phyloP scores from a whole-genome alignment of 2,113 vertebrate species.

The Fregetta grallaria region DNA sequence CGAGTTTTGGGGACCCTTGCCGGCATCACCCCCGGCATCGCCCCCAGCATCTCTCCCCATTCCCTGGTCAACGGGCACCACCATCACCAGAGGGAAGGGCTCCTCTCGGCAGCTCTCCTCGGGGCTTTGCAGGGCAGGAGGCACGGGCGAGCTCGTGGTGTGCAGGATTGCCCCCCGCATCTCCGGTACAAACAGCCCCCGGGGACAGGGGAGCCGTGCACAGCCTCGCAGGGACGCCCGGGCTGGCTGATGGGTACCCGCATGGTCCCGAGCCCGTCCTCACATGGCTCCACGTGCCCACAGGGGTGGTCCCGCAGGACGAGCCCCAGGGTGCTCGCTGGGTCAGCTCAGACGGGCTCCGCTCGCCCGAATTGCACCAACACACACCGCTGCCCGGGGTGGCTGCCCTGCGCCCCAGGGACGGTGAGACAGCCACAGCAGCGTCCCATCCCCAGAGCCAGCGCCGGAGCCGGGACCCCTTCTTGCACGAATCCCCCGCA shows the following conservation, averaged over 20 bases:
- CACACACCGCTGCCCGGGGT: fast-evolving
- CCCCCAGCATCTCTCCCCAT: too few relatives aligned
- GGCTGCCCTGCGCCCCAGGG: neutral
- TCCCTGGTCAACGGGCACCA: neutral
- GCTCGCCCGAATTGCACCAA: neutral
- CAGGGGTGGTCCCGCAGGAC: neutral
- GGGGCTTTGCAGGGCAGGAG: fast-evolving
- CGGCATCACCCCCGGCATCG: neutral
- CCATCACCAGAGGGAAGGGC: neutral
- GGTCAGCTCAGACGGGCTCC: neutral
- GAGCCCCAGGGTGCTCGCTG: neutral
- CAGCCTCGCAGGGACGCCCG: fast-evolving
- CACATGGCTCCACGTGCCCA: fast-evolving
- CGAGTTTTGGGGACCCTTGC: fast-evolving
- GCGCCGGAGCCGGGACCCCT: fast-evolving
- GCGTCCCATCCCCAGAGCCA: neutral
- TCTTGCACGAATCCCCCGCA: fast-evolving
- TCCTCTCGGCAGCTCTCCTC: neutral
- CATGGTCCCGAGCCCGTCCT: fast-evolving
- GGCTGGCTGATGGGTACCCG: fast-evolving
- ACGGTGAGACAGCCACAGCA: fast-evolving
- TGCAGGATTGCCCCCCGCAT: fast-evolving
- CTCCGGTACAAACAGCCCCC: fast-evolving
- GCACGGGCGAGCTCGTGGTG: fast-evolving
- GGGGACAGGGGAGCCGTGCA: fast-evolving